phyloP scores from a whole-genome alignment of 2,113 vertebrate species.

The Notiomystis cincta region DNA sequence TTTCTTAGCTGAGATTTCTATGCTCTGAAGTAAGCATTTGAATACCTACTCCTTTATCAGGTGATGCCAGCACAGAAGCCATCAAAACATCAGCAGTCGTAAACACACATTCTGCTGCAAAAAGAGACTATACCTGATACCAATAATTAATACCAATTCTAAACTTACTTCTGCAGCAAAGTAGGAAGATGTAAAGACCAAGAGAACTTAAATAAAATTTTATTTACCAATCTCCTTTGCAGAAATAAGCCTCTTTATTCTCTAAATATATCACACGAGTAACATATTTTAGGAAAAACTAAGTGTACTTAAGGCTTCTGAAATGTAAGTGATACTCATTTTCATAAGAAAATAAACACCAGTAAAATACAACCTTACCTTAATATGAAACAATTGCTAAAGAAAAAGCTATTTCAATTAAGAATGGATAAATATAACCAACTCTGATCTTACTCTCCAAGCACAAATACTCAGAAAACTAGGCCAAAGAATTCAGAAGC shows the following conservation, averaged over 20 bases:
- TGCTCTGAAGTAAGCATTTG: neutral
- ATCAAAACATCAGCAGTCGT: neutral
- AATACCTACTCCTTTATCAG: neutral
- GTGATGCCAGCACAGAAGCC: neutral
- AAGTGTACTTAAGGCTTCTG: neutral
- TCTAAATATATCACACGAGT: neutral
- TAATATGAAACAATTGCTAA: neutral
- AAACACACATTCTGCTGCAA: neutral
- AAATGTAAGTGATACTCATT: neutral
- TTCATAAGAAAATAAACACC: neutral
- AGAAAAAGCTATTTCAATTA: neutral
- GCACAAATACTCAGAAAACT: neutral
- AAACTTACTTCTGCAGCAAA: neutral
- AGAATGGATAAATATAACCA: neutral
- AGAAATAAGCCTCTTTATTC: neutral
- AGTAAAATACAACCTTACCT: neutral
- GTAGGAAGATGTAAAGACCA: neutral
- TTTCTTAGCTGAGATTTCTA: neutral
- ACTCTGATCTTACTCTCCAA: neutral
- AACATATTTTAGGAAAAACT: neutral
- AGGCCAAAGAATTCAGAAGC: neutral
- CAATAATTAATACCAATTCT: neutral
- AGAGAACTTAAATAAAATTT: neutral
- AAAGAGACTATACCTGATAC: neutral
- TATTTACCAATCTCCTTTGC: neutral